A percentile compares a stretch with the other conserved stretches of the same genome.
Conservation (phyloP, 2,888 invertebrate genomes). For the Arrhopalites spinosus region DNA sequence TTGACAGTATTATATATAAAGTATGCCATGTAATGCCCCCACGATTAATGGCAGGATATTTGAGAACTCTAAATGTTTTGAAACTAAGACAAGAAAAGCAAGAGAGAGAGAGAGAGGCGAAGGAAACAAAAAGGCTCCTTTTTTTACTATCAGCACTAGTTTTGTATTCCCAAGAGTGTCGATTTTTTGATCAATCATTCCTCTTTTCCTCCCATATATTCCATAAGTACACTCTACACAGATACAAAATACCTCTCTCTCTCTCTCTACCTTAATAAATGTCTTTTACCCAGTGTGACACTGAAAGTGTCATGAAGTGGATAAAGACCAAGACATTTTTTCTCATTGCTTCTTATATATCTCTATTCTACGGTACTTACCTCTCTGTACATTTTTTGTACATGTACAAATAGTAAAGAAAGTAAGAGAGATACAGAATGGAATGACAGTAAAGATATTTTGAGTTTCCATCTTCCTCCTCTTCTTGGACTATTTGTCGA, state of each 20-base stretch:
- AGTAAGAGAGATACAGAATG: background rate
- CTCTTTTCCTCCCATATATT: background rate
- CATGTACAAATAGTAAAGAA: background rate
- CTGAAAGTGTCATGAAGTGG: no score
- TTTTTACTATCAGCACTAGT: constrained; percentile 13
- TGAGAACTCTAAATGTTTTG: constrained; percentile 19
- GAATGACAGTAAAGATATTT: background rate
- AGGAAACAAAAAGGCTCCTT: background rate
- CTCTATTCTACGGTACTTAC: background rate
- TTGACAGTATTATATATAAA: background rate
- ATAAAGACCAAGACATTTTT: no score
- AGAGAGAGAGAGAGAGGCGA: background rate
- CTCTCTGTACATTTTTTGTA: background rate
- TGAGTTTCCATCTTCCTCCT: background rate
- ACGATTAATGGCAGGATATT: constrained; percentile 13
- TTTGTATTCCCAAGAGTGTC: constrained; percentile 31
- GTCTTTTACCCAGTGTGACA: no score
- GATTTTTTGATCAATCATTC: constrained; percentile 33
- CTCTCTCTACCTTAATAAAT: background rate
- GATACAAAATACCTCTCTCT: background rate
- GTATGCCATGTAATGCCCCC: background rate
- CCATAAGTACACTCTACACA: background rate
- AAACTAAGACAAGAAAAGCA: background rate
- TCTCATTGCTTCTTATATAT: no score
- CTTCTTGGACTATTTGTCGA: background rate